Percentiles rank a stretch among this genome's conserved stretches.
These are phyloP conservation scores for Dryobota labecula DNA, from an alignment of 2,888 invertebrate species.

Conservation along the genomic window DNA sequence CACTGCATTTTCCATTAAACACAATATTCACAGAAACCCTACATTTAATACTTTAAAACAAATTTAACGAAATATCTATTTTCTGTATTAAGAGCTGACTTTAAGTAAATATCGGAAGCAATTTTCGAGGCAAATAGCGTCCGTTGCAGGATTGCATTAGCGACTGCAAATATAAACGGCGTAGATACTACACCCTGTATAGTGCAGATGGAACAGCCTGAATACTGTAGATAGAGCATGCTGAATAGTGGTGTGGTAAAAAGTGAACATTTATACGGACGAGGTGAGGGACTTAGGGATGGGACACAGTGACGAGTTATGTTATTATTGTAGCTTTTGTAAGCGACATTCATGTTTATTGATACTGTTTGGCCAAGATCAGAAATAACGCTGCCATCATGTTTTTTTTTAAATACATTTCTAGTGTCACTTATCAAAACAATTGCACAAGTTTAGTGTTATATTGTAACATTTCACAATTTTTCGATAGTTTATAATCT, in stretches of 20 bases:
- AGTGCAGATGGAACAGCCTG: conserved; percentile 40
- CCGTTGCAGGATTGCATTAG: conserved; percentile 72
- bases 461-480: no score
- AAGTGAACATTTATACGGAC: conserved; percentile 70
- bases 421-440: not conserved
- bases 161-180: conserved; percentile 62
- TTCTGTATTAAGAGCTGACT: conserved; percentile 42
- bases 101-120: conserved; percentile 71
- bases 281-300: conserved; percentile 57
- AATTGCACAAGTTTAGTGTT: no score
- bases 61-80: conserved; percentile 31
- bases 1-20: not conserved
- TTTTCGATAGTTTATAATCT: no score
- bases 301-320: conserved; percentile 29
- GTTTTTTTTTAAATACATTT: not conserved
- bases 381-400: not conserved
- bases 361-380: not conserved
- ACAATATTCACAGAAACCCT: conserved; percentile 6
- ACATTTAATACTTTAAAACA: not conserved
- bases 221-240: conserved; percentile 28
- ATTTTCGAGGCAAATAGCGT: conserved; percentile 73
- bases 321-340: not conserved
- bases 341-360: not conserved
- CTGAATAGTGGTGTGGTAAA: conserved; percentile 57
- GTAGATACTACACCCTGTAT: conserved; percentile 28